Conservation (phyloP, 2,797 vertebrate species). For the Glossophaga mutica region DNA sequence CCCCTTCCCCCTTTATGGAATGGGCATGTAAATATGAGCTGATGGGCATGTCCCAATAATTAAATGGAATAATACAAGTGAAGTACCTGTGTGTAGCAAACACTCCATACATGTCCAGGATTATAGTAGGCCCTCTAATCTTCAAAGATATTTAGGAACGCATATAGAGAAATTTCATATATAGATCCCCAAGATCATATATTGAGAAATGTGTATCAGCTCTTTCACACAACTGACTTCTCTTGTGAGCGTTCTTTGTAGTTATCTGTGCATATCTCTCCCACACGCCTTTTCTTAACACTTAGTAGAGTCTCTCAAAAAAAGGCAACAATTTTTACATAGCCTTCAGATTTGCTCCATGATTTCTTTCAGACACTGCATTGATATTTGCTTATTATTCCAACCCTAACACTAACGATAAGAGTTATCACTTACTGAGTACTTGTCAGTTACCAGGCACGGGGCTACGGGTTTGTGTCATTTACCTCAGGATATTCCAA, state of each 20-base stretch:
- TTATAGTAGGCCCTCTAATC: neutral
- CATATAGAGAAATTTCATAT: neutral
- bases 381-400: neutral
- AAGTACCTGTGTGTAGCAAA: neutral
- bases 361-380: neutral
- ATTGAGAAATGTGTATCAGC: neutral
- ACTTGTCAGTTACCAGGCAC: neutral
- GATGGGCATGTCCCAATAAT: neutral
- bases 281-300: neutral
- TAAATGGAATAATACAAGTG: neutral
- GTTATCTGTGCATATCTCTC: neutral
- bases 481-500: neutral
- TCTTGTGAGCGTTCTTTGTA: neutral
- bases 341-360: neutral
- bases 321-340: neutral
- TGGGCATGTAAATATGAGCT: neutral
- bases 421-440: neutral
- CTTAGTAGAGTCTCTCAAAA: neutral
- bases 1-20: neutral
- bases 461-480: neutral
- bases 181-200: neutral
- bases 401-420: neutral
- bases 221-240: neutral
- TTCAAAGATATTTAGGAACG: neutral
- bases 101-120: neutral